Evolutionary conservation across 2,113 vertebrate genomes (phyloP), one percentile per base, ranked within the genome.

Genomic region (Dromas ardeola): DNA sequence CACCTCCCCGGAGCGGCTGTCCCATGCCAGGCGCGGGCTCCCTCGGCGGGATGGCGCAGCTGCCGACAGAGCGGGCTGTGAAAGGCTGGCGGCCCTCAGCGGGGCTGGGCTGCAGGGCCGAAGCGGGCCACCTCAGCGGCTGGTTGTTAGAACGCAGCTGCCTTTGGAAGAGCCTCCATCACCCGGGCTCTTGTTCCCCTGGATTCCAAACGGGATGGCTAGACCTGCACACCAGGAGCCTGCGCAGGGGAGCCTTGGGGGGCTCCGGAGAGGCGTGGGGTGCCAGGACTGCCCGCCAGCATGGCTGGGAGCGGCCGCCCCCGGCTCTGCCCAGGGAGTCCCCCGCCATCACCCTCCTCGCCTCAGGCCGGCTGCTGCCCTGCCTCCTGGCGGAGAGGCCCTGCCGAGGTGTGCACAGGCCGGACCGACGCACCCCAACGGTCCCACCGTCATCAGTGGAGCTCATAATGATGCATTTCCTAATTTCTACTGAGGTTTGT

Each of bases 391-490:
- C 16, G 0, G 13, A 29, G 17, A 18, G 27, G 12, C 11, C 29
- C 13, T 4, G 47, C 27, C 8, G 38, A 13, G 20, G 38, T 1
- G 29, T 2, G 50, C 47, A 5, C 18, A 4, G 85, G 3, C 38
- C 8, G 19, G 40, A 23, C 61, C 1, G 29, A 23, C 1, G 0
- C 47, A 18, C n/a, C 49, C 53, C 6, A 12, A 11, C 20, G 3
- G 47, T 14, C 23, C 47, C 15, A 0, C 50, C 6, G 10, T 7
- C 40, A 4, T 5, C 36, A 12, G 3, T 1, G 18, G 27, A 50
- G 61, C 45, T 34, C 16, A 1, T 1, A 29, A 45, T 0, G 0
- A 47, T 3, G 30, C 6, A 3, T 22, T n/a, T 15, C 2, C 0
- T 18, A 8, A 55, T 32, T 42, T 19, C 72, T 40, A 3, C 21